Evolutionary conservation across 2,113 vertebrate genomes (phyloP).

Genomic region (Psittacara wagleri): DNA sequence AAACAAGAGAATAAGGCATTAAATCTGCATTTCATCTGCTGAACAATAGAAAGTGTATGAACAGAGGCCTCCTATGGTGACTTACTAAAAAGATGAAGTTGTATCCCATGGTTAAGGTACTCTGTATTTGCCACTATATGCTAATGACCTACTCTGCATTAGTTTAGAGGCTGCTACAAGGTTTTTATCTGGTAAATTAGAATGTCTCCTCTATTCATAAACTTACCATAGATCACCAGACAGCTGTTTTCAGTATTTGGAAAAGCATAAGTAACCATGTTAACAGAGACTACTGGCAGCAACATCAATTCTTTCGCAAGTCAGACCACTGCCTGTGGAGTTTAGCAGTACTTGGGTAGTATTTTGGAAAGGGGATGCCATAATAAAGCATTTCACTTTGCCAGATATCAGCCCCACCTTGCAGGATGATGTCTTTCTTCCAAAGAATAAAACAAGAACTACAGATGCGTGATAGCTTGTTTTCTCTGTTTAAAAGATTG

Average conservation of each 20-base stretch:
- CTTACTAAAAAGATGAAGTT: not conserved
- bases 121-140: not conserved
- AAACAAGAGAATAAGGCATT: not conserved
- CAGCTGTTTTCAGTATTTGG: not conserved
- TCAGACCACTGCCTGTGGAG: not conserved
- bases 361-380: not conserved
- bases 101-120: not conserved
- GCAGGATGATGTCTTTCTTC: not conserved
- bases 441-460: not conserved
- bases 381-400: not conserved
- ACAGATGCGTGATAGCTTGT: not conserved
- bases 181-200: not conserved
- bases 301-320: not conserved
- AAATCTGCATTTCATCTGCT: not conserved
- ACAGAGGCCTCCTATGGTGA: not conserved
- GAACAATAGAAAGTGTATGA: not conserved
- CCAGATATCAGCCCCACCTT: not conserved
- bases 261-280: not conserved
- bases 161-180: not conserved
- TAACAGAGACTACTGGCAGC: not conserved
- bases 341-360: not conserved
- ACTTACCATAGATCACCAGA: not conserved
- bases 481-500: not conserved
- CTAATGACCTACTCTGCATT: not conserved
- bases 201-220: not conserved